A percentile compares a stretch with the other conserved stretches of the same genome.
These are phyloP conservation scores for Oceanodroma leucorhoa DNA, from an alignment of 2,797 vertebrate genomes.

Conservation along the genomic window DNA sequence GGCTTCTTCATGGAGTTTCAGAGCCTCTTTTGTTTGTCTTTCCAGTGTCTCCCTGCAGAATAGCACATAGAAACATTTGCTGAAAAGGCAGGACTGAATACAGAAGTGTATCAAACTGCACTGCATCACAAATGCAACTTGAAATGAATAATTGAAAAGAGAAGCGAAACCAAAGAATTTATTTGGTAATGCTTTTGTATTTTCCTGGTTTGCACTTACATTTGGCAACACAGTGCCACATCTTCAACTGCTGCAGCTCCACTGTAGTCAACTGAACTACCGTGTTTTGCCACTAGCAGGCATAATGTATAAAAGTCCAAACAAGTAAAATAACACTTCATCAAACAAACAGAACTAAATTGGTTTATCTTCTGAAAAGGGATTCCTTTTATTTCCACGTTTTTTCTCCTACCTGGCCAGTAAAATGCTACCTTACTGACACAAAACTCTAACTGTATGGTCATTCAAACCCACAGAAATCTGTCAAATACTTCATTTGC, in stretches of 20 bases:
- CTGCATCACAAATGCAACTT: background rate
- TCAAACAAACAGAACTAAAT: background rate
- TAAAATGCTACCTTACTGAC: background rate
- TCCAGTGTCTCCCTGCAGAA: slow-evolving; percentile 75
- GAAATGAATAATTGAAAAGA: background rate
- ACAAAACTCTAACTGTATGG: background rate
- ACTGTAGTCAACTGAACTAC: background rate
- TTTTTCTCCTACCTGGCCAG: background rate
- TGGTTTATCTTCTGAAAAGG: background rate
- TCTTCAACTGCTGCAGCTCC: background rate
- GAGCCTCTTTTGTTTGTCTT: slow-evolving; percentile 71
- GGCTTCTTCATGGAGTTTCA: slow-evolving; percentile 75
- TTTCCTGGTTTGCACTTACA: background rate
- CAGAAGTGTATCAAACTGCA: background rate
- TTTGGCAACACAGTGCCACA: background rate
- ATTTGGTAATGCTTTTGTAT: background rate
- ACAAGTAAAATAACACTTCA: background rate
- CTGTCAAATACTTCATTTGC: background rate
- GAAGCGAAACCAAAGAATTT: background rate
- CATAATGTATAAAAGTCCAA: background rate
- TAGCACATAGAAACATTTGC: background rate
- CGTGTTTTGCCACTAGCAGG: background rate
- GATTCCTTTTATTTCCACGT: background rate
- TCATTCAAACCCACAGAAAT: background rate
- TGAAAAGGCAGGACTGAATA: background rate